Conservation (phyloP, 2,797 vertebrate species). For the Avahi laniger region DNA sequence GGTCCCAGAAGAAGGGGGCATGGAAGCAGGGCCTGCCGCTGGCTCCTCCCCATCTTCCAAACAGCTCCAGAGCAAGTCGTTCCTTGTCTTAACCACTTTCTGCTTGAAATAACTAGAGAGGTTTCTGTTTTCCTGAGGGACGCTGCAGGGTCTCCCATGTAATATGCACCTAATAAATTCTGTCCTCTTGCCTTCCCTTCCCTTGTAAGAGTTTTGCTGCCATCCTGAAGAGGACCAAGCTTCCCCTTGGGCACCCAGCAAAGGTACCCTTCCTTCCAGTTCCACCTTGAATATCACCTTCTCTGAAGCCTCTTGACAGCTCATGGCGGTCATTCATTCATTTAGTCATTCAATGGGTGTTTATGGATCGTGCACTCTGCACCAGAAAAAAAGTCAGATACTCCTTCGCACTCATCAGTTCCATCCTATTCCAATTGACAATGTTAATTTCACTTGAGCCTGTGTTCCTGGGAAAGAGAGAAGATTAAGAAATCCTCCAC, state of each 20-base stretch:
- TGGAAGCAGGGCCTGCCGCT: neutral
- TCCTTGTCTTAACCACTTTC: neutral
- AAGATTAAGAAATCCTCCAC: neutral
- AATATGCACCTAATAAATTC: rapidly evolving
- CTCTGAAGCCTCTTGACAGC: neutral
- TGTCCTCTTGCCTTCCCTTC: neutral
- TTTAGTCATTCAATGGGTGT: neutral
- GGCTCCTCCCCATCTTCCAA: neutral
- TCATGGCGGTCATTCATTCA: rapidly evolving
- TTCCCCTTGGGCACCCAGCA: neutral
- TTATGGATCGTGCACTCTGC: no score
- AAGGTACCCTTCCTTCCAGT: neutral
- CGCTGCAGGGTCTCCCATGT: rapidly evolving
- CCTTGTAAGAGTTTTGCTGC: no score
- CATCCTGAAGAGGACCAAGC: neutral
- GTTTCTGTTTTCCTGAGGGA: neutral
- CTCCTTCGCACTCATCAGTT: rapidly evolving
- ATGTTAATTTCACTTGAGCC: neutral
- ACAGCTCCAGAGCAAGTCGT: neutral
- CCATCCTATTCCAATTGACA: neutral
- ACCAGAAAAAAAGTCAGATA: neutral
- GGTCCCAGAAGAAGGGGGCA: neutral
- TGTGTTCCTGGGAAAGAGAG: neutral
- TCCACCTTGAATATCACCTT: rapidly evolving
- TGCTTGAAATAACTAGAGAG: neutral